phyloP scores from a whole-genome alignment of 2,113 vertebrate species.

The Ceyx melanurus region DNA sequence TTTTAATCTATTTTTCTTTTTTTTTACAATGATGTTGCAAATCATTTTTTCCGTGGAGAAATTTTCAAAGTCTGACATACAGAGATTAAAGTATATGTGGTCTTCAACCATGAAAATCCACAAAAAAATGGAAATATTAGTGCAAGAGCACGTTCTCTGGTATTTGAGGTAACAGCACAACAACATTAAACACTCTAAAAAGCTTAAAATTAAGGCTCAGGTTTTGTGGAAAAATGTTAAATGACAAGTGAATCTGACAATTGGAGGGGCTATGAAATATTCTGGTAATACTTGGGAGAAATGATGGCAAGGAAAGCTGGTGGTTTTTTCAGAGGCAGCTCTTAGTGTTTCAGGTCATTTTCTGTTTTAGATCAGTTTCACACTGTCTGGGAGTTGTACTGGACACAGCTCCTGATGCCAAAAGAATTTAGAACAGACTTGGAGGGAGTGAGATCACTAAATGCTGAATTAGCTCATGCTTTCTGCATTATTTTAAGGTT shows the following conservation, averaged over 20 bases:
- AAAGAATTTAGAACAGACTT: not conserved
- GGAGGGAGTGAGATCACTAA: conserved; percentile 3
- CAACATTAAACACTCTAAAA: not conserved
- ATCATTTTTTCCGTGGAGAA: not conserved
- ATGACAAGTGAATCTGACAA: not conserved
- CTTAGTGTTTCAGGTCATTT: not conserved
- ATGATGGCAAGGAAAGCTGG: rapidly evolving
- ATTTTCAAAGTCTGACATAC: not conserved
- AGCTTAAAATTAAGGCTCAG: not conserved
- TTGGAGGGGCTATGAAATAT: not conserved
- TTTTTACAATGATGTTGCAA: not conserved
- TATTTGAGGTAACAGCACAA: not conserved
- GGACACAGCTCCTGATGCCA: not conserved
- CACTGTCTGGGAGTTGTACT: not conserved
- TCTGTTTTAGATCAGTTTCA: not conserved
- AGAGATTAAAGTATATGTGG: not conserved
- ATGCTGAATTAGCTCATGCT: conserved; percentile 8
- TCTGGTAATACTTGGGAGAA: not conserved
- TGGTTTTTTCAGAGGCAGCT: not conserved
- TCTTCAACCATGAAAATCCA: not conserved
- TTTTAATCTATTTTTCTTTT: not conserved
- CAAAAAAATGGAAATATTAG: not conserved
- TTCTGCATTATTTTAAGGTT: not conserved
- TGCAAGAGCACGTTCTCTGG: not conserved
- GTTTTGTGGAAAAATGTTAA: not conserved